Evolutionary conservation across 2,888 invertebrate species (phyloP), one percentile per base, ranked within the genome.

Genomic region (Microctonus brassicae): DNA sequence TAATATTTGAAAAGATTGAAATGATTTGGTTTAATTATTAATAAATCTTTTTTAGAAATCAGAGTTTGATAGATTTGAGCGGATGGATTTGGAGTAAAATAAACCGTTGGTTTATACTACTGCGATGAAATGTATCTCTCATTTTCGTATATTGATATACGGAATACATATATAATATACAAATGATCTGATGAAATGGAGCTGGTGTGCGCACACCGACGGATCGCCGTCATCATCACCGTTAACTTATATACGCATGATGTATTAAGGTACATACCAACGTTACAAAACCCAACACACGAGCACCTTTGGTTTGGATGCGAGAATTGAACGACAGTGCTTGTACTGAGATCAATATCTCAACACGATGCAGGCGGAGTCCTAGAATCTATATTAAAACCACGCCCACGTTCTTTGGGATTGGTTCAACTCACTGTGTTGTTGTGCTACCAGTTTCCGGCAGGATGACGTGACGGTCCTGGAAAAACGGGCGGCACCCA

Each of bases 291-390:
- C 36, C 42, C 69, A 52, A 61, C 58, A 64, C 24, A 42, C 85
- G 84, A 73, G 80, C 80, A 87, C 68, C 82, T 69, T n/a, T n/a
- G n/a, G n/a, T n/a, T n/a, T 42, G 53, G 34, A 58, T 36, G 64
- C 58, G 65, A 33, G 70, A 42, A 63, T 47, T 74, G 55, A 62
- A 70, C 62, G 69, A 58, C 24, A 75, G 70, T 70, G 72, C 74
- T n/a, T n/a, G n/a, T n/a, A n/a, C 79, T 75, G 79, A 84, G 86
- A 87, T 86, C 87, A 87, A 87, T 87, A 87, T 87, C 86, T 83
- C 80, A 80, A 78, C 80, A 76, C 68, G 76, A 77, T 72, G 76
- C 70, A 73, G 78, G 72, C 72, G 75, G 69, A n/a, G 76, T 71
- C 73, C 69, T 66, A 60, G 67, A 68, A 69, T 73, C 57, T 57